A percentile compares a stretch with the other conserved stretches of the same genome.
These are phyloP conservation scores for Lamproptera curius DNA, from an alignment of 2,888 invertebrate species.

Conservation along the genomic window DNA sequence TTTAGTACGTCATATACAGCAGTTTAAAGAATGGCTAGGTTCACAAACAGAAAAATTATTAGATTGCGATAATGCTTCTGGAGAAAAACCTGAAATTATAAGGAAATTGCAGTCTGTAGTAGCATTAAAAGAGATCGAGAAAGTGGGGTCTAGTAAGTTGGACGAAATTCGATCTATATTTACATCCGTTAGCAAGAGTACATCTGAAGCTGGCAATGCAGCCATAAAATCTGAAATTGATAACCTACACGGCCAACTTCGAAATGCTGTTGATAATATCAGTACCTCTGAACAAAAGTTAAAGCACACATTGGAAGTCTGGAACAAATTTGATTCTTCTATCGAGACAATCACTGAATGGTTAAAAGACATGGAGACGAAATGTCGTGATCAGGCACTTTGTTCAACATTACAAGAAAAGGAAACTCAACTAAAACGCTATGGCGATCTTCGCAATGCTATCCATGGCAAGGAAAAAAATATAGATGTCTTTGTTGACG, in stretches of 20 bases:
- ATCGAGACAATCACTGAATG: constrained; percentile 90
- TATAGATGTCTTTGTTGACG: constrained; percentile 93
- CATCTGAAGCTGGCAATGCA: constrained; percentile 87
- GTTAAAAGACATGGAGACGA: constrained; percentile 90
- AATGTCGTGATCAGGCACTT: constrained; percentile 91
- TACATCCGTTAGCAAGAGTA: constrained; percentile 84
- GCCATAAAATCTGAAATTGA: constrained; percentile 85
- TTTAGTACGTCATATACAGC: constrained; percentile 85
- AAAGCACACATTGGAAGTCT: constrained; percentile 85
- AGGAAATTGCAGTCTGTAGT: constrained; percentile 83
- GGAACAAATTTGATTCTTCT: constrained; percentile 91
- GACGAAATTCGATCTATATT: constrained; percentile 83
- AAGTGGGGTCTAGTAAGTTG: constrained; percentile 81
- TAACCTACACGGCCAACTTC: constrained; percentile 81
- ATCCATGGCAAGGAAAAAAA: constrained; percentile 89
- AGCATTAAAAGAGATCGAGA: constrained; percentile 81
- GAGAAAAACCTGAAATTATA: constrained; percentile 89
- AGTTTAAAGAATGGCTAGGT: constrained; percentile 90
- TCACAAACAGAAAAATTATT: constrained; percentile 88
- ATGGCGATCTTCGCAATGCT: constrained; percentile 85
- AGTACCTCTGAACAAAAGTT: constrained; percentile 85
- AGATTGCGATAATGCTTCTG: constrained; percentile 89
- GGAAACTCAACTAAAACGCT: constrained; percentile 83
- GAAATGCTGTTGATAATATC: constrained; percentile 82
- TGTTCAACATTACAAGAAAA: constrained; percentile 91